Evolutionary conservation across 1,140 invertebrate genomes (phyloP).

Genomic region (Streblospio benedicti): DNA sequence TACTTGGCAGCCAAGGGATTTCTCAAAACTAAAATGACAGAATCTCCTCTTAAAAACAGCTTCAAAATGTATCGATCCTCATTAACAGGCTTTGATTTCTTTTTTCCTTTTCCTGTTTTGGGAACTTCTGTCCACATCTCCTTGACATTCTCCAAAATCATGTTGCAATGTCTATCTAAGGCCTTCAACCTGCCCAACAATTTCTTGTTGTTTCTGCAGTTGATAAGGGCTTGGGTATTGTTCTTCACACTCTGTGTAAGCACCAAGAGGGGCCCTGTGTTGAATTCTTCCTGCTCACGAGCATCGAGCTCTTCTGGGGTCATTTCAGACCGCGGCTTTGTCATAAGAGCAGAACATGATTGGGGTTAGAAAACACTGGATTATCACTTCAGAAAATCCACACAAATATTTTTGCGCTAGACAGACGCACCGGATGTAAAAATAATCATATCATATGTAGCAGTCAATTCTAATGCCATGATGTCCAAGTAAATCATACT

Average conservation of each 20-base stretch:
- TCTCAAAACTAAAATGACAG: slow-evolving; percentile 91
- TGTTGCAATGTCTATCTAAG: slow-evolving; percentile 98
- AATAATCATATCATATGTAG: too few species aligned
- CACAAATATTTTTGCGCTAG: too few species aligned
- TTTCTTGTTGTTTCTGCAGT: slow-evolving; percentile 91
- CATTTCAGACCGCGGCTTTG: slow-evolving; percentile 74
- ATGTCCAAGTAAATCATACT: too few species aligned
- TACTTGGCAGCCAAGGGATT: slow-evolving; percentile 63
- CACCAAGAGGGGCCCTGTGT: slow-evolving; percentile 93
- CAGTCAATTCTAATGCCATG: too few species aligned
- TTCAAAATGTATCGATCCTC: slow-evolving; percentile 99
- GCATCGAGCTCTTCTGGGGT: slow-evolving; percentile 89
- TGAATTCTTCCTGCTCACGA: slow-evolving; percentile 98
- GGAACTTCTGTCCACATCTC: slow-evolving; percentile 99
- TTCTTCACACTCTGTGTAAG: slow-evolving; percentile 97
- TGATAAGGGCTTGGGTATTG: slow-evolving; percentile 81
- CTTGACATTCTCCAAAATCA: slow-evolving; percentile 99
- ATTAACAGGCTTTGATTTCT: slow-evolving; percentile 96
- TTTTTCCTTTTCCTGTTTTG: slow-evolving; percentile 95
- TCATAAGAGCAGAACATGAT: too few species aligned
- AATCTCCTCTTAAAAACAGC: slow-evolving; percentile 98
- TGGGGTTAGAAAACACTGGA: too few species aligned
- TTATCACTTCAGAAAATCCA: too few species aligned
- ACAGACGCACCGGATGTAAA: too few species aligned
- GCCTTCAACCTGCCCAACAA: slow-evolving; percentile 93